These are phyloP conservation scores for Zophobas morio DNA, from an alignment of 1,140 invertebrate species.

Conservation along the genomic window DNA sequence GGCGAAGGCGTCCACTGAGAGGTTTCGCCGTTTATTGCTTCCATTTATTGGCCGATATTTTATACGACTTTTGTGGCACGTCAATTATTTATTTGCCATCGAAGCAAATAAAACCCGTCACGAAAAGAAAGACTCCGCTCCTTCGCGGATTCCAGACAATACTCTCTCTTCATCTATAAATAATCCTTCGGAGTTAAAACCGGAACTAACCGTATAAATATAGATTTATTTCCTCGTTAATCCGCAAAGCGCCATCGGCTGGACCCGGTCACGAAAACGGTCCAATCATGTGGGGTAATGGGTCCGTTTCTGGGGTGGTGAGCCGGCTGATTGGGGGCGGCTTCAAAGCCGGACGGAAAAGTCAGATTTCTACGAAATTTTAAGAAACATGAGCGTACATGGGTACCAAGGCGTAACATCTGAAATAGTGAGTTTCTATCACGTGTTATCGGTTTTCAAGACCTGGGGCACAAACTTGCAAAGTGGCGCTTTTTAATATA, in stretches of 20 bases:
- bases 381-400: too few relatives aligned
- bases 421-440: too few relatives aligned
- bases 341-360: too few relatives aligned
- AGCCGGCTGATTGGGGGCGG: too few relatives aligned
- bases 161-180: conserved; percentile 19
- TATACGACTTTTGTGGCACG: conserved; percentile 20
- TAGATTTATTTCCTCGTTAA: conserved; percentile 37
- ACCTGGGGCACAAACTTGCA: too few relatives aligned
- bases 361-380: too few relatives aligned
- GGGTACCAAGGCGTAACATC: too few relatives aligned
- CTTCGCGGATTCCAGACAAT: conserved; percentile 28
- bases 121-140: background rate
- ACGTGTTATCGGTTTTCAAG: too few relatives aligned
- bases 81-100: conserved; percentile 35
- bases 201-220: conserved; percentile 33
- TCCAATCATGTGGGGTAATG: background rate
- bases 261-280: conserved; percentile 13
- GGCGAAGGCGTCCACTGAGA: conserved; percentile 34
- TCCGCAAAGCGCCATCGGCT: conserved; percentile 24
- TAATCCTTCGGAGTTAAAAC: conserved; percentile 24
- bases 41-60: conserved; percentile 33
- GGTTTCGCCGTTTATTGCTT: conserved; percentile 35
- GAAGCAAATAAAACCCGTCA: conserved; percentile 17
- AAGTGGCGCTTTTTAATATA: too few relatives aligned
- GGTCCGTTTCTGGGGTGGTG: background rate